phyloP scores from a whole-genome alignment of 2,888 invertebrate genomes.

The Pyralis farinalis region DNA sequence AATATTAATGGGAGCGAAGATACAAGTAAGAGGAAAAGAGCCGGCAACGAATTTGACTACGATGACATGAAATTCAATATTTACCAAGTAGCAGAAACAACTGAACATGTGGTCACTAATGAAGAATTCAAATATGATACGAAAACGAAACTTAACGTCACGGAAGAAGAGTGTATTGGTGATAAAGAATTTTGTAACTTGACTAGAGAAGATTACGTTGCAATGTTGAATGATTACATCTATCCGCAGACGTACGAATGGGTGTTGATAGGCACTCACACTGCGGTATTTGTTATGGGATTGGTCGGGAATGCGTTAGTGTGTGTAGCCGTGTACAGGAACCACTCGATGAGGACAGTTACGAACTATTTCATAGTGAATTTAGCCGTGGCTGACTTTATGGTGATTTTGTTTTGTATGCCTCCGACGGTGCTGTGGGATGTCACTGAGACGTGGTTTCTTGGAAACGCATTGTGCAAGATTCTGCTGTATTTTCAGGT shows the following conservation, averaged over 20 bases:
- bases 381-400: slow-evolving; percentile 91
- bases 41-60: neutral
- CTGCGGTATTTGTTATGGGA: slow-evolving; percentile 89
- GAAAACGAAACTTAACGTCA: no score
- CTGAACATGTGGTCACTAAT: no score
- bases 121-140: no score
- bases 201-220: slow-evolving; percentile 80
- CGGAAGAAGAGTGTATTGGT: slow-evolving; percentile 56
- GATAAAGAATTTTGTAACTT: slow-evolving; percentile 66
- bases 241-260: slow-evolving; percentile 88
- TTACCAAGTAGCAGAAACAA: no score
- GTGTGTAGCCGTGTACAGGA: slow-evolving; percentile 92
- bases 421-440: slow-evolving; percentile 95
- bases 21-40: slow-evolving; percentile 1
- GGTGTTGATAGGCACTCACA: slow-evolving; percentile 88
- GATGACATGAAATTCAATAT: neutral
- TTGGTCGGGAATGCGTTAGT: slow-evolving; percentile 93
- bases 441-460: slow-evolving; percentile 96
- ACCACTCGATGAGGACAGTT: slow-evolving; percentile 93
- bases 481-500: slow-evolving; percentile 94
- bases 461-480: slow-evolving; percentile 92
- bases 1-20: no score
- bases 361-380: slow-evolving; percentile 97
- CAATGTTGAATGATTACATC: slow-evolving; percentile 83
- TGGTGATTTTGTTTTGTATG: slow-evolving; percentile 93